Percentiles rank a stretch among this genome's conserved stretches.
Evolutionary conservation across 2,113 vertebrate genomes (phyloP).

Genomic region (Hypomesus transpacificus): DNA sequence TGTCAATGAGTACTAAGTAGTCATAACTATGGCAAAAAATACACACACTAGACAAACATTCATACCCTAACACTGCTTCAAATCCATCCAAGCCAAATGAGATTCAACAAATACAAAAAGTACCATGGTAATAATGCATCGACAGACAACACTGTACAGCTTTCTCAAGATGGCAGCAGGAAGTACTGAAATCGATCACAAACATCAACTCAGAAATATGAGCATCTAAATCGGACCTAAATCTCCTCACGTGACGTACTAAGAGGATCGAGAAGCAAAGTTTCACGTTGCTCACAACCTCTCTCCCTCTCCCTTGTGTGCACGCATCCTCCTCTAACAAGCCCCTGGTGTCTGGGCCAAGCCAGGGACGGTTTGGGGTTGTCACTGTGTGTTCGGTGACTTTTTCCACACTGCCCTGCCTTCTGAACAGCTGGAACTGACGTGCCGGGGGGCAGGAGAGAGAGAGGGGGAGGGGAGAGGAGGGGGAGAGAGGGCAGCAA

Average conservation of each 20-base stretch:
- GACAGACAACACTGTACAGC: slow-evolving; percentile 13
- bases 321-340: slow-evolving; percentile 19
- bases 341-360: background rate
- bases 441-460: slow-evolving; percentile 43
- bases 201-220: no score
- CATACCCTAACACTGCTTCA: slow-evolving; percentile 1
- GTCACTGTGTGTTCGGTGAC: slow-evolving; percentile 5
- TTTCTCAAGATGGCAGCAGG: slow-evolving; percentile 40
- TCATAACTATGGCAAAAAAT: slow-evolving; percentile 24
- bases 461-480: slow-evolving; percentile 7
- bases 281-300: no score
- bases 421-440: slow-evolving; percentile 52
- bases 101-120: slow-evolving; percentile 17
- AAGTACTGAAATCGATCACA: slow-evolving; percentile 34
- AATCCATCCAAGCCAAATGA: slow-evolving; percentile 20
- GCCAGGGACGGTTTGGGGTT: slow-evolving; percentile 36
- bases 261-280: no score
- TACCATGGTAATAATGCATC: slow-evolving; percentile 18
- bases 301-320: slow-evolving; percentile 35
- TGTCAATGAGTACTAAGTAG: slow-evolving; percentile 11
- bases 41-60: background rate
- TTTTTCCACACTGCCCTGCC: slow-evolving; percentile 22
- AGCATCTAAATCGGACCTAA: no score
- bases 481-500: slow-evolving; percentile 16
- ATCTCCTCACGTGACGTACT: no score